Evolutionary conservation across 35 echinoderm and acorn worm species (phyloP).

Genomic region (Heliocidaris erythrogramma): DNA sequence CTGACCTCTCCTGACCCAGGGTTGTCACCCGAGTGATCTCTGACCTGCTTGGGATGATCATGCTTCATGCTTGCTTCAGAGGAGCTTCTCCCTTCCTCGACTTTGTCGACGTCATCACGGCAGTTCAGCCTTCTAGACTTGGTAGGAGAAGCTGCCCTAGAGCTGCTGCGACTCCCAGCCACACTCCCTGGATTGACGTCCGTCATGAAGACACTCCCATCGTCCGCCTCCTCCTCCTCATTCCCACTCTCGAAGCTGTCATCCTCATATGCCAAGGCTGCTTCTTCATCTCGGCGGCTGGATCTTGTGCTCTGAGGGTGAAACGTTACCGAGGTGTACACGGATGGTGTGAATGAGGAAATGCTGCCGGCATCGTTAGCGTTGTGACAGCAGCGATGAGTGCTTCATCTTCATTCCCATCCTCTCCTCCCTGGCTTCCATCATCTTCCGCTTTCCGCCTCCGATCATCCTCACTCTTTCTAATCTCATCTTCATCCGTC

Average conservation of each 20-base stretch:
- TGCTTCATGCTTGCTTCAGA: neutral
- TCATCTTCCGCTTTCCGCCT: neutral
- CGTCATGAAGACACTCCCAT: neutral
- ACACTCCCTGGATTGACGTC: neutral
- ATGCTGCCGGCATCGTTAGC: neutral
- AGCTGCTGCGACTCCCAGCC: neutral
- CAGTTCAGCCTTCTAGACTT: neutral
- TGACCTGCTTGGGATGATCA: neutral
- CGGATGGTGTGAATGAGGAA: neutral
- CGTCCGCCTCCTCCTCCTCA: neutral
- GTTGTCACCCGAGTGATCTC: neutral
- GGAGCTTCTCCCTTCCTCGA: neutral
- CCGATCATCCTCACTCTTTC: neutral
- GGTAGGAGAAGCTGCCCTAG: neutral
- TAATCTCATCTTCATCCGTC: neutral
- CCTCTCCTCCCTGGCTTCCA: neutral
- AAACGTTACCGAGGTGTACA: neutral
- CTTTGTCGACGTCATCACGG: neutral
- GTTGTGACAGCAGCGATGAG: neutral
- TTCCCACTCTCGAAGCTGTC: constrained; percentile 16
- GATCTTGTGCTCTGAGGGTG: neutral
- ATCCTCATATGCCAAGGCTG: neutral
- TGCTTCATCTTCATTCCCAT: neutral
- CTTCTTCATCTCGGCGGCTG: neutral
- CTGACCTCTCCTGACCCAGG: neutral